Evolutionary conservation across 2,888 invertebrate species (phyloP), one percentile per base, ranked within the genome.

Genomic region (Pseudococcus longispinus): DNA sequence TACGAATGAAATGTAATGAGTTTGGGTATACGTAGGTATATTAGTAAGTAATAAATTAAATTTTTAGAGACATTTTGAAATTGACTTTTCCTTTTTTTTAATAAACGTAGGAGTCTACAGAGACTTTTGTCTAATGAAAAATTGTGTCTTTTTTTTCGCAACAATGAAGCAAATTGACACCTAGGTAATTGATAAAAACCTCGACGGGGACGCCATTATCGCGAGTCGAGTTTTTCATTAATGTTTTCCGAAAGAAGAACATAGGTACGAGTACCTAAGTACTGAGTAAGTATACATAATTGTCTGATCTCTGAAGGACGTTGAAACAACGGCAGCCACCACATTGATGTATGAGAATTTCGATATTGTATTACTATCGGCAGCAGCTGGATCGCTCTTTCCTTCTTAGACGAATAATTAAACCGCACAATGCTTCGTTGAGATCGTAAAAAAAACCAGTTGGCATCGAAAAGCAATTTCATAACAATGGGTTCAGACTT

Each of bases 381-480:
- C 42, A 80, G 20, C 42, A 42, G 42, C 42, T 20, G 18, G 77
- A 42, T 42, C 20, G 4, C 42, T 80, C 29, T 70, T 37, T 42
- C 37, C 42, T 80, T 11, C 29, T 80, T 80, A 80, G 20, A 29
- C 8, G 42, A 80, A 80, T 42, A 80, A 80, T 80, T 42, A 80
- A 80, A 80, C 20, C 20, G 3, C 29, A 80, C 77, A 80, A 80
- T 42, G 20, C 42, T 42, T 42, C 23, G 42, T 42, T 80, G 18
- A n/a, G 15, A 42, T 80, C 77, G 77, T 80, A 80, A 80, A 80
- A 80, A 55, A 20, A 80, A 80, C 42, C 42, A 23, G 77, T 80
- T 80, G 77, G 37, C 32, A 42, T 80, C 37, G 77, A 80, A 20
- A 80, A 80, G 15, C 11, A 29, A 70, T 70, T 70, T 70, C 70